Percentiles rank a stretch among this genome's conserved stretches.
Evolutionary conservation across 2,888 invertebrate species (phyloP).

Genomic region (Plagodis pulveraria): DNA sequence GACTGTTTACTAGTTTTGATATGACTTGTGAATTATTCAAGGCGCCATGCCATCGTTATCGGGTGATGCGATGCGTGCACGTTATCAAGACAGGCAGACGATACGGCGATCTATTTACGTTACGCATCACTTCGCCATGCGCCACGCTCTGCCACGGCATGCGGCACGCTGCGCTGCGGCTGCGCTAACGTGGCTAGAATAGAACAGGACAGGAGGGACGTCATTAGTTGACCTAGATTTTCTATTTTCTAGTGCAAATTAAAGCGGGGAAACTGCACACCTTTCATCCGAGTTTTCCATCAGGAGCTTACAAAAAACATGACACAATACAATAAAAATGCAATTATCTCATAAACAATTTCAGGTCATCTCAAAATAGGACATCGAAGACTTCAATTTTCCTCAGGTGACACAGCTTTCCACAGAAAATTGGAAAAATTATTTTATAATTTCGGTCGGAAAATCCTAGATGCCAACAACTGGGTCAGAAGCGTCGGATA

Average conservation of each 20-base stretch:
- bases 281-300: conserved; percentile 7
- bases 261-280: conserved; percentile 29
- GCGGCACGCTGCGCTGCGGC: conserved; percentile 31
- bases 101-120: conserved; percentile 56
- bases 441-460: conserved; percentile 61
- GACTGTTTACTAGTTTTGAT: too few relatives aligned
- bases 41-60: too few relatives aligned
- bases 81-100: too few relatives aligned
- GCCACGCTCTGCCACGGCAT: conserved; percentile 49
- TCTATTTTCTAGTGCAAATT: conserved; percentile 33
- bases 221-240: conserved; percentile 71
- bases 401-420: conserved; percentile 42
- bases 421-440: conserved; percentile 60
- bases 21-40: too few relatives aligned
- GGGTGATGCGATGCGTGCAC: too few relatives aligned
- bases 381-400: background rate
- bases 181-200: conserved; percentile 34
- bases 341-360: background rate
- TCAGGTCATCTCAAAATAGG: too few relatives aligned
- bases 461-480: conserved; percentile 72
- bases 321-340: background rate
- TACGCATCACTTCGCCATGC: conserved; percentile 67
- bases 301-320: background rate
- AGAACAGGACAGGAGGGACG: conserved; percentile 46
- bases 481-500: conserved; percentile 81